Evolutionary conservation across 2,888 invertebrate genomes (phyloP).

Genomic region (Mactromeris polynyma): DNA sequence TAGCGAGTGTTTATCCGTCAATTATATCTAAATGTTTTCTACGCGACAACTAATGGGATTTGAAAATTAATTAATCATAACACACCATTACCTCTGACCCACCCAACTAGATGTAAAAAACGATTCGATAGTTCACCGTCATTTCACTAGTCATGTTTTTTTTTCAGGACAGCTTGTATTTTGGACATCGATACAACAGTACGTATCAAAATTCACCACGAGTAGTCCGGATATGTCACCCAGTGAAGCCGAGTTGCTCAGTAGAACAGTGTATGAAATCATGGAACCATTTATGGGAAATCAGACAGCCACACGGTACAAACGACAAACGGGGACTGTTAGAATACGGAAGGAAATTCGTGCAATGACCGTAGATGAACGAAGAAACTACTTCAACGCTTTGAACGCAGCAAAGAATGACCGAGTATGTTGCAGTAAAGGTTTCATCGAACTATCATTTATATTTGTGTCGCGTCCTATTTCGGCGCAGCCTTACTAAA

Average conservation of each 20-base stretch:
- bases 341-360: slow-evolving; percentile 53
- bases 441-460: no score
- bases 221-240: slow-evolving; percentile 22
- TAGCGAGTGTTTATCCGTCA: no score
- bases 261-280: neutral
- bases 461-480: no score
- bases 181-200: slow-evolving; percentile 54
- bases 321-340: slow-evolving; percentile 29
- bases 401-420: slow-evolving; percentile 53
- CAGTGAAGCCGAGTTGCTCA: slow-evolving; percentile 33
- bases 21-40: no score
- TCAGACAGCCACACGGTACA: neutral
- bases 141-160: no score
- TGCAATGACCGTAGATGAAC: slow-evolving; percentile 29
- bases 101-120: no score
- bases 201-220: slow-evolving; percentile 47
- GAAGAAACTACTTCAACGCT: slow-evolving; percentile 50
- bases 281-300: neutral
- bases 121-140: no score
- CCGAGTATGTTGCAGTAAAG: slow-evolving; percentile 25
- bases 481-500: no score
- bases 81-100: no score
- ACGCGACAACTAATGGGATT: no score
- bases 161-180: slow-evolving; percentile 31
- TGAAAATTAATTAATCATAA: no score